Evolutionary conservation across 2,888 invertebrate species (phyloP).

Genomic region (Cybosia mesomella): DNA sequence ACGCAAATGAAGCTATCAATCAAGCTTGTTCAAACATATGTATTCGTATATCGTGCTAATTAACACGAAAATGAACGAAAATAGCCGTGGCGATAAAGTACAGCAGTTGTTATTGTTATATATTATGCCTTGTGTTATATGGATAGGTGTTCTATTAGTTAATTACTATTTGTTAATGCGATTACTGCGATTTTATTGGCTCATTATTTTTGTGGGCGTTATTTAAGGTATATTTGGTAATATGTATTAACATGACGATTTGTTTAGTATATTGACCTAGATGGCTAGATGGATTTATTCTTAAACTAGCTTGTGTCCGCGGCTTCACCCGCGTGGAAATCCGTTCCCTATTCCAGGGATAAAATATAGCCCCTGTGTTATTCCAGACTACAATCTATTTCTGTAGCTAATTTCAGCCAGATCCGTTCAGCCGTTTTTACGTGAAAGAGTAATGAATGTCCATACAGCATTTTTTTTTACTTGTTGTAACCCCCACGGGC

Average conservation of each 20-base stretch:
- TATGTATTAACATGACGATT: neutral
- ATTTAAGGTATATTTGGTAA: neutral
- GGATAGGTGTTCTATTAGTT: neutral
- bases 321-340: no score
- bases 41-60: neutral
- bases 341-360: no score
- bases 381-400: no score
- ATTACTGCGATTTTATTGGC: neutral
- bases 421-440: no score
- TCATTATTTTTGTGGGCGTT: neutral
- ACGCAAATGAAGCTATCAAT: conserved; percentile 1
- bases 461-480: no score
- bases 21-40: neutral
- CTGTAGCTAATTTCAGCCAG: no score
- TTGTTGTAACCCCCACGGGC: no score
- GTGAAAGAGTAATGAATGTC: no score
- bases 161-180: neutral
- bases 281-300: neutral
- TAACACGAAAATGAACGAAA: neutral
- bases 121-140: conserved; percentile 1
- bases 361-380: no score
- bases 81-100: neutral
- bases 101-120: neutral
- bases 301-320: neutral
- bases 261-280: neutral